Percentiles rank a stretch among this genome's conserved stretches.
Evolutionary conservation across 1,140 invertebrate genomes (phyloP).

Genomic region (Branchinecta lynchi): DNA sequence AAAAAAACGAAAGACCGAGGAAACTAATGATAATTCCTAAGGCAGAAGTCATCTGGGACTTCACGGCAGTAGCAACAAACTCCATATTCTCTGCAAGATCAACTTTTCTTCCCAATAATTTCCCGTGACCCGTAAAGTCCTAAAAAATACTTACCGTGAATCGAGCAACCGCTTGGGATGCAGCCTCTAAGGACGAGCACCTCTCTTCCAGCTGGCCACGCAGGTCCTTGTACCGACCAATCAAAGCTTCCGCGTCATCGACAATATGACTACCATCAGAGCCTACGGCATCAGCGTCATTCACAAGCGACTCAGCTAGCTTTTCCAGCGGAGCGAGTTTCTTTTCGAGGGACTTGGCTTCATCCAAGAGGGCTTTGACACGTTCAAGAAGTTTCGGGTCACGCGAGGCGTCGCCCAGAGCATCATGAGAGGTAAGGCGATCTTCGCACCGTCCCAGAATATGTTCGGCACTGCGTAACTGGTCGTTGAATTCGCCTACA

Average conservation of each 20-base stretch:
- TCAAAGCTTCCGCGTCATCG: conserved; percentile 57
- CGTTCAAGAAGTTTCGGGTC: conserved; percentile 66
- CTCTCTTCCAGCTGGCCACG: conserved; percentile 58
- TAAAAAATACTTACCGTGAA: conserved; percentile 42
- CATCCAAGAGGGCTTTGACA: conserved; percentile 58
- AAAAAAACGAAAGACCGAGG: no score
- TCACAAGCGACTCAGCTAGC: conserved; percentile 54
- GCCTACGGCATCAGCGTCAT: conserved; percentile 41
- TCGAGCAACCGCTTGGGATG: conserved; percentile 65
- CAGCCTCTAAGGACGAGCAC: conserved; percentile 62
- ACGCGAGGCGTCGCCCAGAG: conserved; percentile 54
- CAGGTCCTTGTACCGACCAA: conserved; percentile 59
- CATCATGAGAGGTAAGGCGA: conserved; percentile 60
- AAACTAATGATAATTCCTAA: no score
- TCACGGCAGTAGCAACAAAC: no score
- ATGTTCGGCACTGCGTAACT: conserved; percentile 61
- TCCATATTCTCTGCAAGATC: no score
- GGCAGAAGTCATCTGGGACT: no score
- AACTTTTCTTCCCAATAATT: no score
- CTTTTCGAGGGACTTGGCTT: conserved; percentile 53
- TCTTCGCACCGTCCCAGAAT: conserved; percentile 72
- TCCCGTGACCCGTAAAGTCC: background rate
- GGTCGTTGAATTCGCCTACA: conserved; percentile 63
- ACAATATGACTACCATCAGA: conserved; percentile 54
- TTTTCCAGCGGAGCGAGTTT: conserved; percentile 52